Conservation (phyloP, 2,797 vertebrate genomes). For the Somateria mollissima region DNA sequence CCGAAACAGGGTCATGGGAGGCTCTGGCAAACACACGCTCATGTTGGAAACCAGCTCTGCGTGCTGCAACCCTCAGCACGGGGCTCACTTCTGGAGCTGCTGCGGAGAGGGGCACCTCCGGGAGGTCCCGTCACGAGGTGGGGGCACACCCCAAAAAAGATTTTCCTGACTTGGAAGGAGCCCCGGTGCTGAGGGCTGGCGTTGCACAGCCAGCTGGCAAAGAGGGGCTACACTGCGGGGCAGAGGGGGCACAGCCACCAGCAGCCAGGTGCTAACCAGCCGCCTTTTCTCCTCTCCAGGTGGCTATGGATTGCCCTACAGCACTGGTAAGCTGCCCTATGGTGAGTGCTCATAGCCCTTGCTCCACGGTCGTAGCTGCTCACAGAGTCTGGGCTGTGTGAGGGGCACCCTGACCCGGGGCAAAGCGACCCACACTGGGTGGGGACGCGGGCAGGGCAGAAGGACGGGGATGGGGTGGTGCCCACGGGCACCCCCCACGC, state of each 20-base stretch:
- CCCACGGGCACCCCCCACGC: neutral
- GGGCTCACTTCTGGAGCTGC: neutral
- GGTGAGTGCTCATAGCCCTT: slow-evolving; percentile 69
- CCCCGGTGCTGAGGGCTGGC: neutral
- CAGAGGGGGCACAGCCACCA: neutral
- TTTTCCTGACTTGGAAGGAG: neutral
- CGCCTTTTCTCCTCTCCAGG: slow-evolving; percentile 77
- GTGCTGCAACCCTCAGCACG: fast-evolving
- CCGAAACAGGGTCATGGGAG: fast-evolving
- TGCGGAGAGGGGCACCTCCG: neutral
- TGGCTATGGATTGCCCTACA: slow-evolving; percentile 85
- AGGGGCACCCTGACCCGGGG: neutral
- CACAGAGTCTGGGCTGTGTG: fast-evolving
- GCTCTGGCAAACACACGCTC: neutral
- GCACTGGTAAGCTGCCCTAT: slow-evolving; percentile 84
- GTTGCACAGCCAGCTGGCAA: neutral
- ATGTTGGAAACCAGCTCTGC: neutral
- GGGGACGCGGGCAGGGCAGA: no score
- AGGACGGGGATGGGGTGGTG: no score
- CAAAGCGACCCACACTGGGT: neutral
- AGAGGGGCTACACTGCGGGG: neutral
- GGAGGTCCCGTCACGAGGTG: fast-evolving
- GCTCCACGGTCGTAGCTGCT: neutral
- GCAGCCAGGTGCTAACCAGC: slow-evolving; percentile 19
- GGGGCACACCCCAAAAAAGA: neutral